Evolutionary conservation across 2,797 vertebrate species (phyloP), one percentile per base, ranked within the genome.

Genomic region (Eleutherodactylus coqui): DNA sequence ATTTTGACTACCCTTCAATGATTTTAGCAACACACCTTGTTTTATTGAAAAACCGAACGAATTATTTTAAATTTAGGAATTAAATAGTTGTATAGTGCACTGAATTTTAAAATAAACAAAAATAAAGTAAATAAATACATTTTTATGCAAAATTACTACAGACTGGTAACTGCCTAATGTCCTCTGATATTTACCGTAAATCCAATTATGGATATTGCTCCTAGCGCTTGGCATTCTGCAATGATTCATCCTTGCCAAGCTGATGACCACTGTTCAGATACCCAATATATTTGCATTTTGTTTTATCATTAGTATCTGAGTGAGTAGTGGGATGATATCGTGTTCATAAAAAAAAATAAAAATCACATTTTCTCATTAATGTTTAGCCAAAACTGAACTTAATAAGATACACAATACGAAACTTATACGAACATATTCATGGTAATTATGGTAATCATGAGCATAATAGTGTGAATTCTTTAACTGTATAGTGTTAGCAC

Each of bases 201-300:
- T 55, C 24, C 51, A n/a, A 60, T 58, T 73, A 83, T 55, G 51
- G 24, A 75, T 60, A 29, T 73, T 43, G 82, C 38, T 45, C 24
- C 36, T 32, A 64, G 32, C 38, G 41, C 58, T 75, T 4, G 27
- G 21, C 29, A 49, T 11, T 27, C 29, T 38, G 19, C 36, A 76
- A 58, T 83, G 49, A 84, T 64, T 76, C 72, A 84, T 75, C 10
- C n/a, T 84, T 47, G 72, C 51, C 82, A 76, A 24, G 32, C 41
- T 62, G 53, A 29, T 84, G 53, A 84, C 41, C 29, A 29, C 41
- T 76, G 55, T 14, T 64, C 41, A 76, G 27, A 60, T 24, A 27
- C 16, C 14, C 41, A 84, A 34, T 75, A 47, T 32, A 62, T 32
- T 49, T 29, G 32, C 55, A 76, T 84, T 84, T 41, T 36, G 9